Evolutionary conservation across 1,140 invertebrate species (phyloP), one percentile per base, ranked within the genome.

Genomic region (Drosophila aff.): DNA sequence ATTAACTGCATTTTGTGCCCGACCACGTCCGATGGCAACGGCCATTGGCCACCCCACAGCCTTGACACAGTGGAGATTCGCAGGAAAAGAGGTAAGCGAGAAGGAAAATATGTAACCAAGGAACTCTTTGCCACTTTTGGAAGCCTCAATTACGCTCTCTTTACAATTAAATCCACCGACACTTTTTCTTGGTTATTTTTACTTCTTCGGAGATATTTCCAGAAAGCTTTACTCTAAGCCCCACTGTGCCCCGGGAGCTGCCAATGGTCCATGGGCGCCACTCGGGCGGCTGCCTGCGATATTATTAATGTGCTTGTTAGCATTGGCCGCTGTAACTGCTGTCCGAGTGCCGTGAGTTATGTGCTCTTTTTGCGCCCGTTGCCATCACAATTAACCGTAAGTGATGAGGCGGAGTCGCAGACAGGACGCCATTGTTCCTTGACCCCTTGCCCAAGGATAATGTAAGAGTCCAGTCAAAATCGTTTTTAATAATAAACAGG

Each of bases 221-320:
- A 38, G 36, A 5, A 13, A 5, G 0, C 36, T 13, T 5, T 5
- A 38, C 36, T 13, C 36, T 36, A 4, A 36, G 36, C 36, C 36
- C 36, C 36, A 71, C 69, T 72, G 43, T 71, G 26, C 11, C 36
- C 38, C 36, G 15, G 26, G 11, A 53, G 21, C 46, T 72, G 52
- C 44, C 59, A 60, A 46, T 61, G 65, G 55, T 71, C 76, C 53
- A 66, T 65, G 80, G 67, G 52, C 60, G 76, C 55, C 84, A 71
- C 65, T 83, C 67, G 76, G 71, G 62, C 62, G 84, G 68, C 77
- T 80, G 60, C 67, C 53, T 75, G 77, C 83, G 84, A 84, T 87
- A 87, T 89, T 87, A 87, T 87, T 83, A 89, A 87, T 87, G 84
- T 67, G 77, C 83, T 87, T 89, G 83, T 87, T 89, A 89, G 84